Base-by-base conservation (phyloP, 37 sponge, comb jelly and placozoan species). In the Lycopodina hypogea region DNA sequence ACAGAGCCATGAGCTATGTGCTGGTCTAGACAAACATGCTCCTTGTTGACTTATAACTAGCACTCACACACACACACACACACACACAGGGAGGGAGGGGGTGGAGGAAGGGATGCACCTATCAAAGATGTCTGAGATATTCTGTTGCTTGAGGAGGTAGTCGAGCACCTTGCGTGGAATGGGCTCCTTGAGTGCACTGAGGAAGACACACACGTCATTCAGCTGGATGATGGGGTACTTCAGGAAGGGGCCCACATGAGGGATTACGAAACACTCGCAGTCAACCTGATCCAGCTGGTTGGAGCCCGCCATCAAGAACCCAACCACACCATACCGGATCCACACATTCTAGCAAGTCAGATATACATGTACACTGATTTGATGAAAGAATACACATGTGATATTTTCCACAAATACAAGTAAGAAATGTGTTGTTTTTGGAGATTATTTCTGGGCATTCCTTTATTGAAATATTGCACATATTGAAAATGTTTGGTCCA, bases 321-420 rank as follows among this genome's bases (percentile, higher is more conserved):
- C 95, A 0, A 94, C 88, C 18, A 91, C 82, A 11, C 84, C 86
- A 78, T 97, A 92, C 19, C 93, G 63, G 30, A 92, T 79, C 98
- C 98, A 97, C 21, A 92, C 71, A 71, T 97, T 92, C 94, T 93
- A 53, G 15, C 22, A 12, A 26, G 22, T 18, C 33, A 48, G 37
- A 42, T 40, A 45, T 62, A 64, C 40, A 59, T 74, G 77, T 74
- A 58, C 56, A 58, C 33, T 32, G 28, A 36, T 67, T 32, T 67
- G 36, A 35, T 32, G 18, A 29, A 19, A 51, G 56, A 19, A 53
- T 53, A 14, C 14, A 53, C n/a, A n/a, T n/a, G n/a, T n/a, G n/a
- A n/a, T n/a, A n/a, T n/a, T n/a, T n/a, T n/a, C n/a, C n/a, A n/a
- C n/a, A n/a, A n/a, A n/a, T n/a, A n/a, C n/a, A n/a, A n/a, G n/a